Evolutionary conservation across 64 coral and sea anemone genomes (phyloP).

Genomic region (Catalaphyllia jardinei): DNA sequence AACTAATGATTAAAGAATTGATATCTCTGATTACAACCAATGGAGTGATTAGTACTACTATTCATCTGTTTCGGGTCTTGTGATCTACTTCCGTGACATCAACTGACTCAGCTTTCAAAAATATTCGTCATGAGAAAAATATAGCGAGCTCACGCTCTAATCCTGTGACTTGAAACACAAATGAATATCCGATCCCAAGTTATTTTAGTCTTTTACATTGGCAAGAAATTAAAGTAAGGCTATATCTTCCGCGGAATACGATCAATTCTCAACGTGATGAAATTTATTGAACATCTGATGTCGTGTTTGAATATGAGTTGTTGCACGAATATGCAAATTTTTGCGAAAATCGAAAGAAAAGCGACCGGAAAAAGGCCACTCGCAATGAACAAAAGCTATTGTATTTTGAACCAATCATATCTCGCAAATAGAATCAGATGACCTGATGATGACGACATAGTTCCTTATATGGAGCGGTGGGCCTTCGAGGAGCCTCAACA

Average conservation of each 20-base stretch:
- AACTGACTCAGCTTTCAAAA: background rate
- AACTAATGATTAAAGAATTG: background rate
- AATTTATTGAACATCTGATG: conserved; percentile 18
- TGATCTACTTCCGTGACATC: background rate
- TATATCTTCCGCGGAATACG: background rate
- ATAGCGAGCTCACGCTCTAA: background rate
- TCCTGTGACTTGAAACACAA: background rate
- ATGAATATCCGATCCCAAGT: background rate
- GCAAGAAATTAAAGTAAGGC: background rate
- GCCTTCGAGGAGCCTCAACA: conserved; percentile 13
- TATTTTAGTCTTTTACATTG: background rate
- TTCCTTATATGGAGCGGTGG: conserved; percentile 56
- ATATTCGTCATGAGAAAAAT: background rate
- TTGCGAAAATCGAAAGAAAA: background rate
- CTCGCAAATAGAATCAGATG: conserved; percentile 60
- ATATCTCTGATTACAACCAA: background rate
- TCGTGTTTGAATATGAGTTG: conserved; percentile 20
- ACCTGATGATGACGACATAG: conserved; percentile 68
- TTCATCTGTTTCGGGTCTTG: background rate
- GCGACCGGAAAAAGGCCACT: background rate
- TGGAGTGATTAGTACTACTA: background rate
- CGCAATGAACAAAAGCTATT: conserved; percentile 31
- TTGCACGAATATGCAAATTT: conserved; percentile 51
- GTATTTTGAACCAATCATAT: conserved; percentile 51
- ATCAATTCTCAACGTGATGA: background rate